phyloP scores from a whole-genome alignment of 2,888 invertebrate species.

The Sicus ferrugineus region DNA sequence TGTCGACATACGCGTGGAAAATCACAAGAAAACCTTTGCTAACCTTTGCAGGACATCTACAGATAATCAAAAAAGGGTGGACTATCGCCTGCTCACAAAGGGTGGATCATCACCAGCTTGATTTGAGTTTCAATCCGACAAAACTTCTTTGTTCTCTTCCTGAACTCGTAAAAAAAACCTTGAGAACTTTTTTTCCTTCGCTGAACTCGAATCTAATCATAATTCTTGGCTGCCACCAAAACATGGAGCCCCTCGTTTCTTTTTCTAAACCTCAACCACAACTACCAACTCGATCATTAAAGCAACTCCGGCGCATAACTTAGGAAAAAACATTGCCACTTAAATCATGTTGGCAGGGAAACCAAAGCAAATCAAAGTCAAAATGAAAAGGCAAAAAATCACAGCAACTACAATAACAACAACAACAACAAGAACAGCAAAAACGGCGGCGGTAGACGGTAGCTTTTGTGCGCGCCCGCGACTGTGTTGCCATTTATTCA shows the following conservation, averaged over 20 bases:
- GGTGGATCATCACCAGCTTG: background rate
- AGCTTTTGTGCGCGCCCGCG: constrained; percentile 46
- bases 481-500: constrained; percentile 56
- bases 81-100: too few species aligned
- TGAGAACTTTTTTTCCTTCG: constrained; percentile 8
- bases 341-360: constrained; percentile 20
- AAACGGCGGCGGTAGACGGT: constrained; percentile 28
- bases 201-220: constrained; percentile 5
- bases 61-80: too few species aligned
- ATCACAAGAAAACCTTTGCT: background rate
- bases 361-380: constrained; percentile 2
- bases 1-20: background rate
- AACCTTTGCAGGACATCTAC: background rate
- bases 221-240: constrained; percentile 25
- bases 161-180: background rate
- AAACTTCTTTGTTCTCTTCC: background rate
- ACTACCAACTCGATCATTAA: constrained; percentile 16
- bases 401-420: constrained; percentile 18
- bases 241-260: constrained; percentile 8
- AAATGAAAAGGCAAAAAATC: constrained; percentile 1
- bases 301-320: constrained; percentile 11
- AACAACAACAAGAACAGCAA: constrained; percentile 33
- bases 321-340: constrained; percentile 12
- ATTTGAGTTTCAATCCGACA: background rate
- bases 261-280: constrained; percentile 15